Evolutionary conservation across 37 sponge, comb jelly and placozoan species (phyloP), one percentile per base, ranked within the genome.

Genomic region (Chondrilla cf. caribensis): DNA sequence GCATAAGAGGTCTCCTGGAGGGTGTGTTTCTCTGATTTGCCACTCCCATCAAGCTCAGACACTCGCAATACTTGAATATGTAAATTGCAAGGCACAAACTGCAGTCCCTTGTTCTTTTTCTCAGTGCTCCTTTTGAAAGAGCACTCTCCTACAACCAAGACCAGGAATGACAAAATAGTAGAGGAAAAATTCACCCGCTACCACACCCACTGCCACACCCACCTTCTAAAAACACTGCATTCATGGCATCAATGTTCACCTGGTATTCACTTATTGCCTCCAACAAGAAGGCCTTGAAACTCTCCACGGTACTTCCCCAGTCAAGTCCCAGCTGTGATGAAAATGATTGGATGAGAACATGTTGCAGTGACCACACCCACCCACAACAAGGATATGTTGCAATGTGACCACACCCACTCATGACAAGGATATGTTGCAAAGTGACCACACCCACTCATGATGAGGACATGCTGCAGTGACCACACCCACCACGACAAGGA

Each of bases 41-140:
- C 64, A n/a, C 64, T 28, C 15, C 64, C 29, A 62, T 15, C 29
- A 15, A 9, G 6, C 29, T 62, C 64, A 62, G 25, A 29, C 64
- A 87, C 91, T 15, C 79, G 31, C 57, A 90, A 57, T 26, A 54
- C 78, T 37, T 91, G 91, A 24, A 91, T 84, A 80, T 91, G 91
- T n/a, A 91, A 78, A 41, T 87, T 87, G 55, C 77, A 75, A 0
- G 84, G 87, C 0, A 90, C 75, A 62, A 90, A 83, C 57, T 58
- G 65, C 2, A 90, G 77, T 3, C 44, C 58, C 28, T 11, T 37
- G 54, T 79, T 66, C 77, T 55, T 78, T 55, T 71, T 83, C 43
- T 37, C 39, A 0, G 41, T 59, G 35, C 80, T 80, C 0, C 40
- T 70, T 32, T 90, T 90, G 81, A 86, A 90, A 18, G 76, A 59